phyloP scores from a whole-genome alignment of 2,113 vertebrate species.

The Spizaetus ornatus region DNA sequence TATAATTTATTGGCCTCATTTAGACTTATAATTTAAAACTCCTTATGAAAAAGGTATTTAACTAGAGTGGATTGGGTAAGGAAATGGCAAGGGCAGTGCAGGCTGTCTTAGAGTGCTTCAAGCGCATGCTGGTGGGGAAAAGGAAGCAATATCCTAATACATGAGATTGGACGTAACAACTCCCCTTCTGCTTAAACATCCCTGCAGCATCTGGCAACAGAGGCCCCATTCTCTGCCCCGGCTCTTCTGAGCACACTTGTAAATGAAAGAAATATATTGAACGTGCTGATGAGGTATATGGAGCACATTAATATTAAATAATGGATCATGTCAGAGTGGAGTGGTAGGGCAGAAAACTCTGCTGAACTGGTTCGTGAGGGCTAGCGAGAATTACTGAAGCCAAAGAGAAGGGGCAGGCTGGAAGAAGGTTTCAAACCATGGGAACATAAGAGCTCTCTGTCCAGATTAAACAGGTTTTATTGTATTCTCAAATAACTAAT shows the following conservation, averaged over 20 bases:
- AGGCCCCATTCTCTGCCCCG: background rate
- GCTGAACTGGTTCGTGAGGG: background rate
- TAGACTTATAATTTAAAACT: constrained; percentile 79
- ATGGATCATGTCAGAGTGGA: background rate
- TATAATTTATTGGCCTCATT: constrained; percentile 82
- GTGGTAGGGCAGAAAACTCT: background rate
- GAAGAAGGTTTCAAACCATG: background rate
- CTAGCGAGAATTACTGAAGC: background rate
- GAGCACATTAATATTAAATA: background rate
- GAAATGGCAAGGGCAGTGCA: background rate
- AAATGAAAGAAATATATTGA: background rate
- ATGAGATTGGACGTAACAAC: background rate
- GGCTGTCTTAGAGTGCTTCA: constrained; percentile 18
- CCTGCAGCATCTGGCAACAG: background rate
- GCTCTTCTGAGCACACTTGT: background rate
- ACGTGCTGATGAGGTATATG: background rate
- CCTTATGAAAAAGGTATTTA: constrained; percentile 76
- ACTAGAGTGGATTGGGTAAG: constrained; percentile 60
- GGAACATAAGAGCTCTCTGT: background rate
- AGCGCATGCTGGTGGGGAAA: background rate
- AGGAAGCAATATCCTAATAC: constrained; percentile 1
- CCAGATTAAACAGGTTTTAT: background rate
- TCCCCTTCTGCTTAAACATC: background rate
- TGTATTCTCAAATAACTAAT: background rate
- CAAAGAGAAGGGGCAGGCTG: background rate